phyloP scores from a whole-genome alignment of 2,888 invertebrate species.

The Diarsia dahlii region DNA sequence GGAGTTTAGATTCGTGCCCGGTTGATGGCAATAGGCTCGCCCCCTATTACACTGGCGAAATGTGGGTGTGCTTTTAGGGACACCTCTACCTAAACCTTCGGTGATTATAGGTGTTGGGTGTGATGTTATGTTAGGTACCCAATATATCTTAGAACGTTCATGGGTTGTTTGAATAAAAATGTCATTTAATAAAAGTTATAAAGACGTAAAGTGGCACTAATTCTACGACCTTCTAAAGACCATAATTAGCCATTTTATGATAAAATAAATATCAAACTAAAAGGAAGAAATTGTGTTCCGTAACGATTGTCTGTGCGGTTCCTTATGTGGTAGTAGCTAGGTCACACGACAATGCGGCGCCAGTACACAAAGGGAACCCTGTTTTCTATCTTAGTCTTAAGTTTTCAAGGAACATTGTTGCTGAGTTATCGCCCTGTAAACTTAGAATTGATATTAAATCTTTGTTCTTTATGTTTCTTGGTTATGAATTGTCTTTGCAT shows the following conservation, averaged over 20 bases:
- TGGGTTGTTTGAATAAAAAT: not conserved
- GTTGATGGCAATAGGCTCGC: too few relatives aligned
- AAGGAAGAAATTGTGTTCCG: slow-evolving; percentile 32
- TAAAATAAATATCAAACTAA: slow-evolving; percentile 13
- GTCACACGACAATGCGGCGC: slow-evolving; percentile 66
- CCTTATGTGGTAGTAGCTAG: slow-evolving; percentile 57
- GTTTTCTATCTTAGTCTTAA: slow-evolving; percentile 68
- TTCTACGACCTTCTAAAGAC: not conserved
- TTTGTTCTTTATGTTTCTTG: slow-evolving; percentile 59
- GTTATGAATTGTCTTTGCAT: slow-evolving; percentile 33
- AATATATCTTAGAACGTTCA: not conserved
- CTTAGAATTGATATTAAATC: slow-evolving; percentile 64
- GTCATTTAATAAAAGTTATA: not conserved
- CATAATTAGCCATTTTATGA: slow-evolving; percentile 6
- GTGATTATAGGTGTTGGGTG: too few relatives aligned
- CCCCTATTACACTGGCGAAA: too few relatives aligned
- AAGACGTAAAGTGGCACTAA: not conserved
- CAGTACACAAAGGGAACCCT: slow-evolving; percentile 64
- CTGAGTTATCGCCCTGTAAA: slow-evolving; percentile 66
- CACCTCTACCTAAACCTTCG: too few relatives aligned
- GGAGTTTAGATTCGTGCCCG: too few relatives aligned
- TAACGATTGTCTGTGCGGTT: slow-evolving; percentile 35
- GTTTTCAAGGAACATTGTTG: slow-evolving; percentile 71
- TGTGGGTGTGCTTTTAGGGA: too few relatives aligned
- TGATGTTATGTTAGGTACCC: too few relatives aligned